A percentile compares a stretch with the other conserved stretches of the same genome.
These are phyloP conservation scores for Aplysina aerophoba DNA, from an alignment of 37 sponge, comb jelly and placozoan species.

Conservation along the genomic window DNA sequence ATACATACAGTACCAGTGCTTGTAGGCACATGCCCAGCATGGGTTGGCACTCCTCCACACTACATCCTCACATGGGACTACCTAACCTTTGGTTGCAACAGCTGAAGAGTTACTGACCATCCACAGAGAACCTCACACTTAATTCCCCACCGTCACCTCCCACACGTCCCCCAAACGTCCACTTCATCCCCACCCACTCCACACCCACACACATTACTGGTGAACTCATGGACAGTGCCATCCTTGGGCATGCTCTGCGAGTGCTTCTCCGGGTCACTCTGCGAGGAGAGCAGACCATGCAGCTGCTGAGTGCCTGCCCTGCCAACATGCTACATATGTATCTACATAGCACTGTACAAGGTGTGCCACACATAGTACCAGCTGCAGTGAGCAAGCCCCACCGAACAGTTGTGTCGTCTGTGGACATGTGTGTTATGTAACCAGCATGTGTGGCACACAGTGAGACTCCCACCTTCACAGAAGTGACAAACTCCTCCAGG, in stretches of 20 bases:
- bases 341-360: background rate
- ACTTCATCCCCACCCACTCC: background rate
- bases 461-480: slow-evolving; percentile 18
- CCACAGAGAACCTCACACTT: too few relatives aligned
- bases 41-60: too few relatives aligned
- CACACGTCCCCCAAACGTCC: background rate
- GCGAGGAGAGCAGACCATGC: background rate
- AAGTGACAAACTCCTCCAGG: slow-evolving; percentile 12
- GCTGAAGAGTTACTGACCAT: too few relatives aligned
- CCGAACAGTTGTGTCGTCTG: too few relatives aligned
- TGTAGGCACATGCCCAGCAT: background rate
- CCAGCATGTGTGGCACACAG: background rate
- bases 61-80: too few relatives aligned
- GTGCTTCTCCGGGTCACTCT: slow-evolving; percentile 85
- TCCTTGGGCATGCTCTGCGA: slow-evolving; percentile 87
- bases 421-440: too few relatives aligned
- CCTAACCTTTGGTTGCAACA: too few relatives aligned
- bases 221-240: slow-evolving; percentile 95
- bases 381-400: too few relatives aligned
- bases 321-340: background rate
- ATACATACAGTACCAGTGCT: background rate
- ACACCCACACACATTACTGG: slow-evolving; percentile 72
- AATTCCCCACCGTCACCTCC: background rate
- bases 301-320: background rate
- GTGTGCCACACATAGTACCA: too few relatives aligned